A percentile compares a stretch with the other conserved stretches of the same genome.
phyloP scores from a whole-genome alignment of 2,797 vertebrate species.

The Lophotriccus pileatus region DNA sequence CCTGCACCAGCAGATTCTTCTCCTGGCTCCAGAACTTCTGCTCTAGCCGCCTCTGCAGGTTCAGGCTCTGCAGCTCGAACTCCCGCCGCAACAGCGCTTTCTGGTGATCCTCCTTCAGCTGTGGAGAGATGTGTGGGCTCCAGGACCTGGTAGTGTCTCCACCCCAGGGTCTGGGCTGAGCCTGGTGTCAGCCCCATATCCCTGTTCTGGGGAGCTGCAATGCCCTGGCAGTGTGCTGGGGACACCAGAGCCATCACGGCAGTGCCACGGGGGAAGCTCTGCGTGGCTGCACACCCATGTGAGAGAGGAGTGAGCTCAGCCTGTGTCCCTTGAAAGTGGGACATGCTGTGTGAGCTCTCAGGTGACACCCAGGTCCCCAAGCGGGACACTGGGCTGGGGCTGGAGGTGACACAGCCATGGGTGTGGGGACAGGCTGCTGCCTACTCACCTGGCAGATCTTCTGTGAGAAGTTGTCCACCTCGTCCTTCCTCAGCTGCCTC shows the following conservation, averaged over 20 bases:
- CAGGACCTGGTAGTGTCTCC: neutral
- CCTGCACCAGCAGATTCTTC: constrained; percentile 91
- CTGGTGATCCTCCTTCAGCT: constrained; percentile 95
- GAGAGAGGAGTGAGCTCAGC: neutral
- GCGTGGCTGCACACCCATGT: fast-evolving
- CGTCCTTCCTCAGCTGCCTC: constrained; percentile 80
- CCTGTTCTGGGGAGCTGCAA: neutral
- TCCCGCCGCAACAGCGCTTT: constrained; percentile 89
- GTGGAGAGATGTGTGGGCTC: neutral
- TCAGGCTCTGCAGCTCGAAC: constrained; percentile 95
- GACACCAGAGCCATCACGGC: neutral
- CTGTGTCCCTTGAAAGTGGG: neutral
- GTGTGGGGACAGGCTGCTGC: neutral
- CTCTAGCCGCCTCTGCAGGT: constrained; percentile 91
- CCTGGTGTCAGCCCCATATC: neutral
- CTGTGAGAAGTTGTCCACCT: constrained; percentile 80
- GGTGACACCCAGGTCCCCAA: neutral
- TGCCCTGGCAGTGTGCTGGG: fast-evolving
- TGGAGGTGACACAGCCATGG: fast-evolving
- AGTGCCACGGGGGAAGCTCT: neutral
- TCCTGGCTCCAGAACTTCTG: constrained; percentile 96
- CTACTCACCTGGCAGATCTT: constrained; percentile 81
- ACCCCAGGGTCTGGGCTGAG: fast-evolving
- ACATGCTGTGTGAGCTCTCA: neutral
- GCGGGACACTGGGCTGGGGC: neutral